These are phyloP conservation scores for Drosophila quadrilineata DNA, from an alignment of 1,140 invertebrate species.

Conservation along the genomic window DNA sequence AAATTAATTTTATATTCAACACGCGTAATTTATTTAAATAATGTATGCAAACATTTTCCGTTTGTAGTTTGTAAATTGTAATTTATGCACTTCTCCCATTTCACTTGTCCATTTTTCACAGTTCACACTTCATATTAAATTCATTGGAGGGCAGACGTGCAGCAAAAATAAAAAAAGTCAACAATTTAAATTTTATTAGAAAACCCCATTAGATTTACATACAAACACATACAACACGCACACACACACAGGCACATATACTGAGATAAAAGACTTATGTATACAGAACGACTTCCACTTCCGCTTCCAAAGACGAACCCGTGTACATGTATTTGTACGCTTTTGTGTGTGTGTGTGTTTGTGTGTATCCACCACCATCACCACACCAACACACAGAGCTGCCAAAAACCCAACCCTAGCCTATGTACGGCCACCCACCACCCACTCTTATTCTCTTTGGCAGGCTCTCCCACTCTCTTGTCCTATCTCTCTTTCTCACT, in stretches of 20 bases:
- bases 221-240: slow-evolving; percentile 39
- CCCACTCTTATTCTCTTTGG: slow-evolving; percentile 1
- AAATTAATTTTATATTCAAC: slow-evolving; percentile 5
- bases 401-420: slow-evolving; percentile 28
- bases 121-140: slow-evolving; percentile 60
- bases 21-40: neutral
- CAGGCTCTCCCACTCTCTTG: neutral
- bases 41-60: neutral
- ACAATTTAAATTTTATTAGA: slow-evolving; percentile 78
- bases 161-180: slow-evolving; percentile 54
- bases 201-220: slow-evolving; percentile 77
- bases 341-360: slow-evolving; percentile 51
- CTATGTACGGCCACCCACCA: slow-evolving; percentile 9
- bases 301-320: slow-evolving; percentile 50
- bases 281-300: slow-evolving; percentile 56
- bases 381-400: slow-evolving; percentile 34
- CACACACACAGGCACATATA: neutral
- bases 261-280: neutral
- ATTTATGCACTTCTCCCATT: slow-evolving; percentile 45
- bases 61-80: too few relatives aligned
- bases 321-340: slow-evolving; percentile 24
- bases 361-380: slow-evolving; percentile 48
- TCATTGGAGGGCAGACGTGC: slow-evolving; percentile 36
- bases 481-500: neutral
- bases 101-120: slow-evolving; percentile 37